Conservation (phyloP, 1,140 invertebrate species). For the Formica selysi region DNA sequence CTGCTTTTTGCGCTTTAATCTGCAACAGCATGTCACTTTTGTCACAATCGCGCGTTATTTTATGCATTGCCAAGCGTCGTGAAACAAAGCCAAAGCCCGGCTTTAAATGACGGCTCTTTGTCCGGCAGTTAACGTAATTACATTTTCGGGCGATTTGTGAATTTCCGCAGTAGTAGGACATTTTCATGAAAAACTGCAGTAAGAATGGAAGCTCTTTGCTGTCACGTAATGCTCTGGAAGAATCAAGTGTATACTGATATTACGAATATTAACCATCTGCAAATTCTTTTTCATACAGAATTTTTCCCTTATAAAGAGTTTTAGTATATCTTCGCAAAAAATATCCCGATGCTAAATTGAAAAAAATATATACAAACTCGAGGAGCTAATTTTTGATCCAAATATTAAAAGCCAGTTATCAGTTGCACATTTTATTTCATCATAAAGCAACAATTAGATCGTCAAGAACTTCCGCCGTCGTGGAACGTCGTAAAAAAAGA, state of each 20-base stretch:
- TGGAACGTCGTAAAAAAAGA: conserved; percentile 24
- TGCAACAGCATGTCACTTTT: conserved; percentile 34
- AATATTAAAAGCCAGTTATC: background rate
- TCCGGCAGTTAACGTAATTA: conserved; percentile 50
- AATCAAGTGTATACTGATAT: background rate
- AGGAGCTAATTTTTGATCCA: background rate
- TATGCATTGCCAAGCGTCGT: conserved; percentile 16
- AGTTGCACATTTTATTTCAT: conserved; percentile 1
- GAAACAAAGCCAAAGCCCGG: conserved; percentile 2
- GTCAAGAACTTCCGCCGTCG: background rate
- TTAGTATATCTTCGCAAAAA: background rate
- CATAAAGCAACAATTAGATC: background rate
- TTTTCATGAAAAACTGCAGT: conserved; percentile 13
- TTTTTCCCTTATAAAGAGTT: background rate
- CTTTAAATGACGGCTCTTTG: conserved; percentile 50
- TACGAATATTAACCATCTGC: conserved; percentile 24
- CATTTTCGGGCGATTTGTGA: conserved; percentile 26
- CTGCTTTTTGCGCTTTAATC: conserved; percentile 27
- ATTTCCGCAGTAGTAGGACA: conserved; percentile 14
- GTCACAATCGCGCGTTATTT: conserved; percentile 15
- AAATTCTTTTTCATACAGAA: background rate
- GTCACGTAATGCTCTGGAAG: background rate
- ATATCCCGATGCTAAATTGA: background rate
- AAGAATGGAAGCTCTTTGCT: conserved; percentile 24
- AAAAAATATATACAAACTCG: background rate